Percentiles rank a stretch among this genome's conserved stretches.
Conservation (phyloP, 2,888 invertebrate genomes). For the Orthosia incerta region DNA sequence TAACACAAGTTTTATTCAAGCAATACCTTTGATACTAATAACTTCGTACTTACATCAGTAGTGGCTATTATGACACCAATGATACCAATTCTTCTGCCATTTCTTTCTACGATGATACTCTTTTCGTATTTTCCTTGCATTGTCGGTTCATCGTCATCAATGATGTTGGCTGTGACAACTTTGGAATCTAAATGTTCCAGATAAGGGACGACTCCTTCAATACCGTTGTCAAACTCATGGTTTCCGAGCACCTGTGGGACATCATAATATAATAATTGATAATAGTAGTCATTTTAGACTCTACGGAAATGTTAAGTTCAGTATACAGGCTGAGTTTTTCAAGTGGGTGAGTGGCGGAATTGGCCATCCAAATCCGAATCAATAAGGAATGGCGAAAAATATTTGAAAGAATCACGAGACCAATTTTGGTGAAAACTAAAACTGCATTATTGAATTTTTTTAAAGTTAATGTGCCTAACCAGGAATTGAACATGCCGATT, state of each 20-base stretch:
- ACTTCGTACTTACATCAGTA: conserved; percentile 79
- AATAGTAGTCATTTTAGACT: no score
- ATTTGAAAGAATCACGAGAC: fast-evolving
- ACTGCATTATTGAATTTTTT: no score
- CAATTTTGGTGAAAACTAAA: no score
- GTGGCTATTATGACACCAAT: conserved; percentile 92
- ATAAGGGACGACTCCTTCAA: conserved; percentile 94
- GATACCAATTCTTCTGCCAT: conserved; percentile 93
- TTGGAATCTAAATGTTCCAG: conserved; percentile 92
- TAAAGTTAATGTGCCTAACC: no score
- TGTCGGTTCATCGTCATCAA: conserved; percentile 93
- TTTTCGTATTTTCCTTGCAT: conserved; percentile 92
- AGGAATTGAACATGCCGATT: no score
- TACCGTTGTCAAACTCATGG: conserved; percentile 96
- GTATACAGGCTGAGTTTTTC: no score
- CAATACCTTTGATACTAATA: not conserved
- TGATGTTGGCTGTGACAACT: conserved; percentile 94
- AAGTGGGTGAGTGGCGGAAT: no score
- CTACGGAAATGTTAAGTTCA: no score
- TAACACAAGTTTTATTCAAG: not conserved
- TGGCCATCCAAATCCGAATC: no score
- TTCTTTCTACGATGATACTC: conserved; percentile 92
- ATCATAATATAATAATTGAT: no score
- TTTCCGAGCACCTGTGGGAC: conserved; percentile 94
- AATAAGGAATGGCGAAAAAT: no score